Evolutionary conservation across 2,113 vertebrate genomes (phyloP), one percentile per base, ranked within the genome.

Genomic region (Phylloscopus trochiloides): DNA sequence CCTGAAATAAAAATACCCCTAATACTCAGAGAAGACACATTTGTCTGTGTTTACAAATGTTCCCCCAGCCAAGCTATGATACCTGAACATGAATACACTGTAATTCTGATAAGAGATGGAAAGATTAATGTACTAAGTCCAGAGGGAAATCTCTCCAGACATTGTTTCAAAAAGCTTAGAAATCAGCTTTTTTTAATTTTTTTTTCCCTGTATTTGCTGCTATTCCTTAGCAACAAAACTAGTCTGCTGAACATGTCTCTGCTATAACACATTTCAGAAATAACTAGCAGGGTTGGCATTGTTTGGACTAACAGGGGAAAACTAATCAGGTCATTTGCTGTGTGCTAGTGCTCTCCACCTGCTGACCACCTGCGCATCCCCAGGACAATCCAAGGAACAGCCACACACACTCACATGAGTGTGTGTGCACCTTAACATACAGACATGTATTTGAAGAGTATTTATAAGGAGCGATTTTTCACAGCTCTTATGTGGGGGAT

Each of bases 211-310:
- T 70, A 76, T 95, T 86, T 80, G 84, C 47, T 25, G 18, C 50
- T 88, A 86, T 89, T 90, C 93, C 95, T 97, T 92, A 97, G 90
- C 96, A 97, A 95, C 93, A 89, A 94, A 96, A 73, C 94, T 20
- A 43, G 66, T 40, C 79, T 92, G 92, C 66, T 86, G 68, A 83
- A 84, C 29, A 17, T 4, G 25, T 92, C 91, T 96, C 28, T 86
- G 66, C 66, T 92, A 17, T 40, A 92, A 87, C 65, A 70, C 89
- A 81, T 93, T 94, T 89, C 96, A 93, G 89, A 95, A 96, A 95
- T 94, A 88, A 94, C 87, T 77, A 54, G 52, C 66, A 58, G n/a
- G 32, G 61, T 89, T 93, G 75, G 74, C 63, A 91, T 75, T 92
- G 88, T 82, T 72, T 77, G 65, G 67, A 36, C 72, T 77, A 91